These are phyloP conservation scores for Sceliomorpha sp. DNA, from an alignment of 2,888 invertebrate genomes.

Conservation along the genomic window DNA sequence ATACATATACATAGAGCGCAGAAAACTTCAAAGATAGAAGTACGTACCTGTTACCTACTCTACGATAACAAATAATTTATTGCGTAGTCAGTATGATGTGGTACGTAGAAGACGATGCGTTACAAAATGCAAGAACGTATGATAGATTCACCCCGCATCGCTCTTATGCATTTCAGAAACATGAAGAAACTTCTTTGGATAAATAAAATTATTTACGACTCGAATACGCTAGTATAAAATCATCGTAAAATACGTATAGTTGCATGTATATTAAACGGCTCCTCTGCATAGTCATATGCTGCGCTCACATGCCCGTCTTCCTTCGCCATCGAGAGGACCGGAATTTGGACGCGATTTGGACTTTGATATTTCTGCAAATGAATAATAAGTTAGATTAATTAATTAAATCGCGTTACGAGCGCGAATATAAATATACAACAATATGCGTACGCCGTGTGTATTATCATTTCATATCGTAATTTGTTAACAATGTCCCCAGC, in stretches of 20 bases:
- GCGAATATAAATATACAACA: conserved; percentile 2
- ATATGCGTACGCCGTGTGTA: conserved; percentile 21
- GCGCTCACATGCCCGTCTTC: too few relatives aligned
- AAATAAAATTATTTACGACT: conserved; percentile 46
- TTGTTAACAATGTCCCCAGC: conserved; percentile 40
- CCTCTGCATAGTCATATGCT: too few relatives aligned
- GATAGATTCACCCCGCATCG: conserved; percentile 1
- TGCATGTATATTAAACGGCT: conserved; percentile 9
- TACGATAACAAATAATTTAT: conserved; percentile 54
- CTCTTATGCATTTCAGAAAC: conserved; percentile 24
- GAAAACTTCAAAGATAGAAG: conserved; percentile 44
- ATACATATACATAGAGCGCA: conserved; percentile 29
- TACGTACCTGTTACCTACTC: conserved; percentile 39
- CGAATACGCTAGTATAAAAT: conserved; percentile 26
- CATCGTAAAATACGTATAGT: conserved; percentile 29
- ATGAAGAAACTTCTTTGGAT: conserved; percentile 30
- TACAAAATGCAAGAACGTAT: conserved; percentile 36
- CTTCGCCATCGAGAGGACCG: too few relatives aligned
- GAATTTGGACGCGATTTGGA: too few relatives aligned
- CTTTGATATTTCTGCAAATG: too few relatives aligned
- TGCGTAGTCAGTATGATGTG: conserved; percentile 29
- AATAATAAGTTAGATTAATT: not conserved
- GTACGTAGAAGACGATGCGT: conserved; percentile 37
- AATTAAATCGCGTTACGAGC: not conserved
- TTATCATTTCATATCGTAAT: conserved; percentile 25